Conservation (phyloP, 2,888 invertebrate genomes). For the Nomada flava region DNA sequence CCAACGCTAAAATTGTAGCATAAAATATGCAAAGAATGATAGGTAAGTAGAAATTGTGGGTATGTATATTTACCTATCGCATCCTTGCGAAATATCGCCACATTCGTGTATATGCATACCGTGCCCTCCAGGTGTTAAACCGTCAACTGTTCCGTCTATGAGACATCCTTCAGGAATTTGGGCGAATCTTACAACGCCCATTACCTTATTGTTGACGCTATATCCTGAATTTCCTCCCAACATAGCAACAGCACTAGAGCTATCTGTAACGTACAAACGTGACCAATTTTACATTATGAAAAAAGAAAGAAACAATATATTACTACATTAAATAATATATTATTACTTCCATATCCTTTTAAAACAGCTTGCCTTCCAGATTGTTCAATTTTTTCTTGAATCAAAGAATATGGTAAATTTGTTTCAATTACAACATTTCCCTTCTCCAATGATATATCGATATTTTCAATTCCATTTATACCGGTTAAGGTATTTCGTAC, state of each 20-base stretch:
- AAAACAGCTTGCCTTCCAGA: slow-evolving; percentile 91
- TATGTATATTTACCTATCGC: slow-evolving; percentile 83
- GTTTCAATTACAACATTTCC: slow-evolving; percentile 90
- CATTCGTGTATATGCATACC: slow-evolving; percentile 89
- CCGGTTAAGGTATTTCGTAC: slow-evolving; percentile 84
- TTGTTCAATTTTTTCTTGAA: slow-evolving; percentile 85
- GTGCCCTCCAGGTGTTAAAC: slow-evolving; percentile 88
- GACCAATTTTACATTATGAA: background rate
- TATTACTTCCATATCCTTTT: slow-evolving; percentile 90
- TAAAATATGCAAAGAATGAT: slow-evolving; percentile 8
- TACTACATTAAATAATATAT: background rate
- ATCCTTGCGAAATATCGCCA: slow-evolving; percentile 90
- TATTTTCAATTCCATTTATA: slow-evolving; percentile 84
- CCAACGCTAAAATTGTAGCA: slow-evolving; percentile 85
- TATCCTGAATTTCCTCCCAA: slow-evolving; percentile 84
- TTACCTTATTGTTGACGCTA: slow-evolving; percentile 84
- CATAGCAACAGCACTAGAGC: slow-evolving; percentile 91
- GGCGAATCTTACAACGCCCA: slow-evolving; percentile 92
- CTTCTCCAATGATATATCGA: slow-evolving; percentile 86
- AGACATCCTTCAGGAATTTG: slow-evolving; percentile 87
- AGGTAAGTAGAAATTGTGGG: background rate
- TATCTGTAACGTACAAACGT: slow-evolving; percentile 72
- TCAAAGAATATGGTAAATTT: slow-evolving; percentile 85
- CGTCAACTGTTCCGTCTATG: slow-evolving; percentile 94
- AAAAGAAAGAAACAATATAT: background rate